phyloP scores from a whole-genome alignment of 2,888 invertebrate species.

The Latrodectus elegans region DNA sequence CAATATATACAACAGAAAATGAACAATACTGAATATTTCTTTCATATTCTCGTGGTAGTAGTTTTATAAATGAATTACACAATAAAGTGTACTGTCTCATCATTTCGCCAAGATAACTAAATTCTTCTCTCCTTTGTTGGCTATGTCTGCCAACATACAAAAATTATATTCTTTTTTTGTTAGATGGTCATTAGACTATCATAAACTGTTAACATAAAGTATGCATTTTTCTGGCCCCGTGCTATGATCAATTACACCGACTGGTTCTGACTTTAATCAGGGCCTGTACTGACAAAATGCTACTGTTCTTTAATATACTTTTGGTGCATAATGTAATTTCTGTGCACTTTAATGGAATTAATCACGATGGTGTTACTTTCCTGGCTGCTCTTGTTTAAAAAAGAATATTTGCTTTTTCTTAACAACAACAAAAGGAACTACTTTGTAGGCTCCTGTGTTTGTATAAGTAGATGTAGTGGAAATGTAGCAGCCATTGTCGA shows the following conservation, averaged over 20 bases:
- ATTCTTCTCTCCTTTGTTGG: neutral
- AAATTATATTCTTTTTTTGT: neutral
- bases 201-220: neutral
- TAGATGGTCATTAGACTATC: neutral
- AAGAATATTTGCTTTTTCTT: constrained; percentile 59
- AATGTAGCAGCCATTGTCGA: constrained; percentile 66
- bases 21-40: constrained; percentile 22
- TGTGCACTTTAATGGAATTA: constrained; percentile 60
- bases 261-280: constrained; percentile 22
- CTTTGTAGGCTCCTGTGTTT: constrained; percentile 66
- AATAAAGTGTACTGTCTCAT: neutral
- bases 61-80: constrained; percentile 41
- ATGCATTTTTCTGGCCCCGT: neutral
- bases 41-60: constrained; percentile 55
- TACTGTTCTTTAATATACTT: constrained; percentile 62
- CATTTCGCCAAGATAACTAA: too few relatives aligned
- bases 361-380: constrained; percentile 56
- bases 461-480: constrained; percentile 64
- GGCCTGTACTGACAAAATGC: constrained; percentile 53
- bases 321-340: constrained; percentile 69
- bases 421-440: constrained; percentile 57
- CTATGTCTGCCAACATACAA: neutral
- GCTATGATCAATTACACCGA: too few relatives aligned
- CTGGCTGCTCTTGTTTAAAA: constrained; percentile 64
- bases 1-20: constrained; percentile 26